phyloP scores from a whole-genome alignment of 1,140 invertebrate species.

The Pseudomyrmex pallidus region DNA sequence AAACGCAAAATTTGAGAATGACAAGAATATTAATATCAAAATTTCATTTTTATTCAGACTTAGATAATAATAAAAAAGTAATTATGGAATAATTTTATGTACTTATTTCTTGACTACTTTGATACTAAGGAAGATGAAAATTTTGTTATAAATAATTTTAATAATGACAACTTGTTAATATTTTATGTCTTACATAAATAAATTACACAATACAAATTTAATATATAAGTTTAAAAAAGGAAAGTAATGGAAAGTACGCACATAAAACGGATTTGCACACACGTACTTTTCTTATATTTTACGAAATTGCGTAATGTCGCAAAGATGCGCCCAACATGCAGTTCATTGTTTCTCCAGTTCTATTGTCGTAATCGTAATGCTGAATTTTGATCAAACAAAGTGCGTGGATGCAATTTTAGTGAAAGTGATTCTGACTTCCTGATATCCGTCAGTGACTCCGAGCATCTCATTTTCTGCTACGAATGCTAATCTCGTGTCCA shows the following conservation, averaged over 20 bases:
- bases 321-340: conserved; percentile 27
- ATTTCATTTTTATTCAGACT: neutral
- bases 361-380: neutral
- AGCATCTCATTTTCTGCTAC: conserved; percentile 44
- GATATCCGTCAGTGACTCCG: conserved; percentile 54
- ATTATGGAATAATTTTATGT: neutral
- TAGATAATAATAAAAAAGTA: conserved; percentile 13
- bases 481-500: neutral
- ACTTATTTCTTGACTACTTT: too few species aligned
- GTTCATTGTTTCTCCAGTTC: neutral
- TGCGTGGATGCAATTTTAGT: conserved; percentile 61
- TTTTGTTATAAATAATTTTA: too few species aligned
- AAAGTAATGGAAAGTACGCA: too few species aligned
- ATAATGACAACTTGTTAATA: too few species aligned
- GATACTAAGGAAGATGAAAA: too few species aligned
- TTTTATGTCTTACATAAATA: too few species aligned
- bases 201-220: too few species aligned
- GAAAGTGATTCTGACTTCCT: conserved; percentile 78
- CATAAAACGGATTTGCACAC: neutral
- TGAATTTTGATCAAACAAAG: conserved; percentile 37
- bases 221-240: too few species aligned
- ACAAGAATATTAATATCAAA: neutral
- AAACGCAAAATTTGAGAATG: neutral
- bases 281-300: conserved; percentile 7
- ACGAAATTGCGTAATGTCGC: conserved; percentile 14